These are phyloP conservation scores for Eupleurogrammus muticus DNA, from an alignment of 2,797 vertebrate species.

Conservation along the genomic window DNA sequence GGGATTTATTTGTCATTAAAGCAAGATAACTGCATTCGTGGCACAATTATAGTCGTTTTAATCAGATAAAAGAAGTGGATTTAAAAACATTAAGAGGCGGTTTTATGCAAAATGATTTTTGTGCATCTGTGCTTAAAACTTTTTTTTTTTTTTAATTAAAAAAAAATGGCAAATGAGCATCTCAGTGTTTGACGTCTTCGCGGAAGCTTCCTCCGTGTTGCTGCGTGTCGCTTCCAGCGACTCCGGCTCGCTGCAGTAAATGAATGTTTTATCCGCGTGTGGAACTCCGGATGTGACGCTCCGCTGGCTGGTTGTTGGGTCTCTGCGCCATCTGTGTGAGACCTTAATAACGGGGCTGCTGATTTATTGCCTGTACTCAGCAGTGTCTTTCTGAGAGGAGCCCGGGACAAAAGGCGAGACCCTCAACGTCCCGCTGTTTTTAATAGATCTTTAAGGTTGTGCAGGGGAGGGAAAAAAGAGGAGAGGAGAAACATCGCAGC, in stretches of 20 bases:
- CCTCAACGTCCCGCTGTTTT: conserved; percentile 74
- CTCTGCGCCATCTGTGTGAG: conserved; percentile 52
- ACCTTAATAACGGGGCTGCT: conserved; percentile 77
- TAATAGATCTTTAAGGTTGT: conserved; percentile 81
- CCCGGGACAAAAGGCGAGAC: conserved; percentile 71
- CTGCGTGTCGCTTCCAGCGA: too few species aligned
- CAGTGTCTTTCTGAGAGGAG: conserved; percentile 72
- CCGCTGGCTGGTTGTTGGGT: neutral
- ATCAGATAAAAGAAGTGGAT: conserved; percentile 10
- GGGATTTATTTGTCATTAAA: conserved; percentile 88
- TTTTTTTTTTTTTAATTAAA: too few species aligned
- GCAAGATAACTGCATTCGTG: conserved; percentile 78
- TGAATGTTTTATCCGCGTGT: too few species aligned
- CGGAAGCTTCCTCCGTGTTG: neutral
- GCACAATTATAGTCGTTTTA: conserved; percentile 57
- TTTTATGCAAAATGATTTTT: conserved; percentile 13
- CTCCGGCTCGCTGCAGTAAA: too few species aligned
- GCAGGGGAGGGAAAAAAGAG: conserved; percentile 22
- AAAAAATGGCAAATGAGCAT: neutral
- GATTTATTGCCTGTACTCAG: conserved; percentile 81
- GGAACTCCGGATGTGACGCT: too few species aligned
- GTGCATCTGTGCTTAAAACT: neutral
- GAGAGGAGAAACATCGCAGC: conserved; percentile 3
- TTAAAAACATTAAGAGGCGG: conserved; percentile 6
- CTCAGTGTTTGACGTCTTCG: neutral